Evolutionary conservation across 2,113 vertebrate genomes (phyloP).

Genomic region (Rhinopomastus cyanomelas): DNA sequence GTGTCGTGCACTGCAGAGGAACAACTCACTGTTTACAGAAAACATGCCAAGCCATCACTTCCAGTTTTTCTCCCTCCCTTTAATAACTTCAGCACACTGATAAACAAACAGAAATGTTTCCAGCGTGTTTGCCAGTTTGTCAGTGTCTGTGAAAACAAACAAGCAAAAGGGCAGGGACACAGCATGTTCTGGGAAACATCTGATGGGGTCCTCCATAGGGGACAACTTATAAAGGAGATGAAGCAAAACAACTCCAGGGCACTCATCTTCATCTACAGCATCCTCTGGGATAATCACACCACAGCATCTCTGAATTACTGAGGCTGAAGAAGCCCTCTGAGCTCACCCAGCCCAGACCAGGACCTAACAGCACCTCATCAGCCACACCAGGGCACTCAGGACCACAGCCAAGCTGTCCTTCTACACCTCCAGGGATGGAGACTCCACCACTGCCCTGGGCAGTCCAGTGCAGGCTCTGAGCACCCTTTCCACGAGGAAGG

Average conservation of each 20-base stretch:
- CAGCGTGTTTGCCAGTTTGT: neutral
- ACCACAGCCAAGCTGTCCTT: no score
- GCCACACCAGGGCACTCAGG: no score
- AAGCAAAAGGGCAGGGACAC: neutral
- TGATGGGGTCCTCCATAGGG: neutral
- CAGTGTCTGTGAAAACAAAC: neutral
- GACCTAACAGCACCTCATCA: no score
- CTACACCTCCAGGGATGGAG: no score
- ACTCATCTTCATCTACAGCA: neutral
- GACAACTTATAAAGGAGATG: neutral
- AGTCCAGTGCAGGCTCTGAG: no score
- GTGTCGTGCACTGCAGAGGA: neutral
- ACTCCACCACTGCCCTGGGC: no score
- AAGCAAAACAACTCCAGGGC: neutral
- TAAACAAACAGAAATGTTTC: constrained; percentile 19
- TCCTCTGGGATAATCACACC: neutral
- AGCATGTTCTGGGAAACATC: neutral
- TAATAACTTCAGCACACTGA: constrained; percentile 4
- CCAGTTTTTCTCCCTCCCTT: neutral
- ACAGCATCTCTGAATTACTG: no score
- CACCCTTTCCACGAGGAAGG: no score
- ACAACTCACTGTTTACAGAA: constrained; percentile 23
- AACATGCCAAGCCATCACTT: constrained; percentile 5
- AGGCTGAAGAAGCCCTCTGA: no score
- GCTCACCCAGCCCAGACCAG: no score